phyloP scores from a whole-genome alignment of 2,797 vertebrate species.

The Poeciliopsis presidionis region DNA sequence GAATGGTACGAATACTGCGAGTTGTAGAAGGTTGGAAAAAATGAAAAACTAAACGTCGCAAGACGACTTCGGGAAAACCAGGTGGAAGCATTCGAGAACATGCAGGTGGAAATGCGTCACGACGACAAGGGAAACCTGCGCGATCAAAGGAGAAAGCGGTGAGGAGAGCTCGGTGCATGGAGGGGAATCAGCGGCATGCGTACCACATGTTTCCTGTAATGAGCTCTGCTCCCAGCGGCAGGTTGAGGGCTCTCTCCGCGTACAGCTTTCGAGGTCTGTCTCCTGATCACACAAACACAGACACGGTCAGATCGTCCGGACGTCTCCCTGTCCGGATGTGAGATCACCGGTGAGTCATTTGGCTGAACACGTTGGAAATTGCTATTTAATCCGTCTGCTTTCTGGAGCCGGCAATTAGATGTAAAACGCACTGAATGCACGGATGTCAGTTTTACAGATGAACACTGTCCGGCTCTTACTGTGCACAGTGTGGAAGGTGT shows the following conservation, averaged over 20 bases:
- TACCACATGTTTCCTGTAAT: constrained; percentile 87
- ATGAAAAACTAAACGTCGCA: neutral
- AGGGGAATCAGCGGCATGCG: neutral
- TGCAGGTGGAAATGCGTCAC: neutral
- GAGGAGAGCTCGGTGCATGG: neutral
- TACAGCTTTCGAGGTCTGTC: constrained; percentile 85
- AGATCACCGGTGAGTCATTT: constrained; percentile 8
- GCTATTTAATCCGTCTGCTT: constrained; percentile 29
- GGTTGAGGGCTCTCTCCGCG: constrained; percentile 85
- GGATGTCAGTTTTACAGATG: neutral
- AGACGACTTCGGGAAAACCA: neutral
- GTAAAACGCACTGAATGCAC: neutral
- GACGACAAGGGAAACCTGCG: too few relatives aligned
- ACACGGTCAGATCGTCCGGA: constrained; percentile 21
- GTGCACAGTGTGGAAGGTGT: constrained; percentile 86
- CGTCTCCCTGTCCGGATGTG: neutral
- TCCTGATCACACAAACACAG: constrained; percentile 66
- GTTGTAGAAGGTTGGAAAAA: neutral
- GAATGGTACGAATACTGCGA: neutral
- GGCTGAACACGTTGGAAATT: constrained; percentile 15
- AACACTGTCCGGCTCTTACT: constrained; percentile 65
- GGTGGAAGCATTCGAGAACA: neutral
- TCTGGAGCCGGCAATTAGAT: constrained; percentile 21
- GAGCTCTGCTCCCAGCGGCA: constrained; percentile 85
- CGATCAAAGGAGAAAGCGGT: neutral